A percentile compares a stretch with the other conserved stretches of the same genome.
Evolutionary conservation across 2,888 invertebrate genomes (phyloP).

Genomic region (Nomada goodeniana): DNA sequence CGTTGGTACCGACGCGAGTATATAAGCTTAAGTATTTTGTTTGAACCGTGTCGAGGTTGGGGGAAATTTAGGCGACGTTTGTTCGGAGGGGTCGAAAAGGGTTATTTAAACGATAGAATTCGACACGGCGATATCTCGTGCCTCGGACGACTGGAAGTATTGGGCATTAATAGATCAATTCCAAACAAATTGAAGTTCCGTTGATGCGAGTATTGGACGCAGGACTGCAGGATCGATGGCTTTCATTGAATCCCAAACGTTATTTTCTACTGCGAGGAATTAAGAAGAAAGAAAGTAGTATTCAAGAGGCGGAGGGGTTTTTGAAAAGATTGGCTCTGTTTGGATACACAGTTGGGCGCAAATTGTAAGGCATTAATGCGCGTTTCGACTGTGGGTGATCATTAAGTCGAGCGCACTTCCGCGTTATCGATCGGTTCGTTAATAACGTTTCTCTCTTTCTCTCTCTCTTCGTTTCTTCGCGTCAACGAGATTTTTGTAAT

Average conservation of each 20-base stretch:
- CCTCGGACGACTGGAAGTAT: neutral
- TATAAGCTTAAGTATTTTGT: neutral
- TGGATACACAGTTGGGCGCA: neutral
- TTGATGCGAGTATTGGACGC: no score
- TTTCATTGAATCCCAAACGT: neutral
- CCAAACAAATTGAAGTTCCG: neutral
- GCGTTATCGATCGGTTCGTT: conserved; percentile 47
- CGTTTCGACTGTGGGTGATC: conserved; percentile 23
- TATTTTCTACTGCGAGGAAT: neutral
- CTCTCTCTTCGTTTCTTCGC: conserved; percentile 12
- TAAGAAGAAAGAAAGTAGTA: neutral
- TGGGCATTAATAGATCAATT: neutral
- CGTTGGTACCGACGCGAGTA: neutral
- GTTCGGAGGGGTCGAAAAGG: neutral
- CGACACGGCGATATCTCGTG: neutral
- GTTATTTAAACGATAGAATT: neutral
- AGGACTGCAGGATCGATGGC: no score
- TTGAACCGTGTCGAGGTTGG: conserved; percentile 1
- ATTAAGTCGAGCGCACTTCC: conserved; percentile 26
- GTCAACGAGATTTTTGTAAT: conserved; percentile 31
- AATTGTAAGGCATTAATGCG: conserved; percentile 7
- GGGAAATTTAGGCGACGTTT: neutral
- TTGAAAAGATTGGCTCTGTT: neutral
- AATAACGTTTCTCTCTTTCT: neutral
- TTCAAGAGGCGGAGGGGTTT: neutral